Percentiles rank a stretch among this genome's conserved stretches.
phyloP scores from a whole-genome alignment of 2,113 vertebrate species.

The Empidonax alnorum region DNA sequence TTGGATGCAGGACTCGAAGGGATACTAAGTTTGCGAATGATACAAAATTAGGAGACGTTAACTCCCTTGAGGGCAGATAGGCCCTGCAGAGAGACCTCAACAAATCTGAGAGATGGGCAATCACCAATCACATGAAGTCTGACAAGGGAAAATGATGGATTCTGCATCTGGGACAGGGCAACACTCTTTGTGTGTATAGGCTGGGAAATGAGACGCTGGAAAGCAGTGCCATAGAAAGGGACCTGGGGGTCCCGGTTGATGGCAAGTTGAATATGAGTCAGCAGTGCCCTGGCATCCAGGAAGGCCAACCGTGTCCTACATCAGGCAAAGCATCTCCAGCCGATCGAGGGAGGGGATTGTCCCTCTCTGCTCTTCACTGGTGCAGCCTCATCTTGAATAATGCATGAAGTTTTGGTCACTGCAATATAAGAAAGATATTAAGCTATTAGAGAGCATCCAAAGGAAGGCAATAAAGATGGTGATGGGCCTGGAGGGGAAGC shows the following conservation, averaged over 20 bases:
- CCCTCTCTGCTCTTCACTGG: too few relatives aligned
- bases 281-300: neutral
- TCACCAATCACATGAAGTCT: neutral
- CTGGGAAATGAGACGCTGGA: neutral
- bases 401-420: accelerated
- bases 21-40: too few relatives aligned
- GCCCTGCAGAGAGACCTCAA: neutral
- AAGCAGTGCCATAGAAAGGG: neutral
- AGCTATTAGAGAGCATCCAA: accelerated
- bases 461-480: accelerated
- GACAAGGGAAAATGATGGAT: neutral
- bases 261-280: accelerated
- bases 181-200: too few relatives aligned
- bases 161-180: neutral
- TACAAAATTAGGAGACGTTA: neutral
- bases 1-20: neutral
- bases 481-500: neutral
- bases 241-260: accelerated
- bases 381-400: too few relatives aligned
- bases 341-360: too few relatives aligned
- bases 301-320: neutral
- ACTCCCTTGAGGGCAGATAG: neutral
- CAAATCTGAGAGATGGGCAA: neutral
- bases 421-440: accelerated
- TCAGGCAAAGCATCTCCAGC: too few relatives aligned